Conservation (phyloP, 1,140 invertebrate genomes). For the Tetramorium simillimum region DNA sequence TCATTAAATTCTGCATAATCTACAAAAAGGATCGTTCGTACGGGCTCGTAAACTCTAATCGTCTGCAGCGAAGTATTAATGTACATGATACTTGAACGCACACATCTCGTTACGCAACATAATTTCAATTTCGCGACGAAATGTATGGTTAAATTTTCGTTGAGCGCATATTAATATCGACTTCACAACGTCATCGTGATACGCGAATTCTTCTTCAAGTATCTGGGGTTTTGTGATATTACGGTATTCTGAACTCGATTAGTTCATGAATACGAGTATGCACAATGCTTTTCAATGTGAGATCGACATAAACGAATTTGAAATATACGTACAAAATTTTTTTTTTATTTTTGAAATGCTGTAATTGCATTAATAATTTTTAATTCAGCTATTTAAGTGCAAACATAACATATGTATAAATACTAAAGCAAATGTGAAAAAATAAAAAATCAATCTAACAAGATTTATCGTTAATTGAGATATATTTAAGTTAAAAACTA, state of each 20-base stretch:
- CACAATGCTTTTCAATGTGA: neutral
- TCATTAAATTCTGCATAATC: slow-evolving; percentile 40
- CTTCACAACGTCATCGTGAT: slow-evolving; percentile 9
- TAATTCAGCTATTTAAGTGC: neutral
- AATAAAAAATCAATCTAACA: neutral
- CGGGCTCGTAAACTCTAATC: slow-evolving; percentile 61
- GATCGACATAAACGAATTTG: neutral
- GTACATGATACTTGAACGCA: slow-evolving; percentile 38
- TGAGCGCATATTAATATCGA: neutral
- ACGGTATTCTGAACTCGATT: slow-evolving; percentile 18
- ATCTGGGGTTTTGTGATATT: neutral
- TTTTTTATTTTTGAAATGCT: neutral
- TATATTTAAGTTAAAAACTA: neutral
- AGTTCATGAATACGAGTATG: slow-evolving; percentile 4
- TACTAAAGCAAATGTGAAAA: neutral
- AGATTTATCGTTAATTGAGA: neutral
- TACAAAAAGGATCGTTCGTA: slow-evolving; percentile 12
- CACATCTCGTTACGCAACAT: slow-evolving; percentile 50
- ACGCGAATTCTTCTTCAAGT: slow-evolving; percentile 23
- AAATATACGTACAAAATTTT: slow-evolving; percentile 2
- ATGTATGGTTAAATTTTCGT: slow-evolving; percentile 56
- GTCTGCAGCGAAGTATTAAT: slow-evolving; percentile 43
- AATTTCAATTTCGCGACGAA: slow-evolving; percentile 63
- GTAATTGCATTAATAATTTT: neutral
- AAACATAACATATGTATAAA: too few relatives aligned